Percentiles rank a stretch among this genome's conserved stretches.
Conservation (phyloP, 1,140 invertebrate genomes). For the Dendroctonus valens region DNA sequence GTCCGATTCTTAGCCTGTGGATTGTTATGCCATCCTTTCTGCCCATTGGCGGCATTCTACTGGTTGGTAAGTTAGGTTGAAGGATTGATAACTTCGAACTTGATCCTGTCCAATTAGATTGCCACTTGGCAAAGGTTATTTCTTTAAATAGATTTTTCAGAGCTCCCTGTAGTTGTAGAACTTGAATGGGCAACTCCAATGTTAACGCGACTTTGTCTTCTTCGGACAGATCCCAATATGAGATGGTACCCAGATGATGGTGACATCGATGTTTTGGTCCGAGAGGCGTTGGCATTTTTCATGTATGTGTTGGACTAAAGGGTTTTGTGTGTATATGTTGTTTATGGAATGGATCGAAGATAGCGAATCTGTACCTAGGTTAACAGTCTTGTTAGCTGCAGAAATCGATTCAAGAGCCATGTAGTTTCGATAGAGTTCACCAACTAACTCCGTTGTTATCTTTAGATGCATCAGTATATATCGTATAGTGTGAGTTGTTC, state of each 20-base stretch:
- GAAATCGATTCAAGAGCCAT: slow-evolving; percentile 6
- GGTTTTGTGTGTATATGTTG: not conserved
- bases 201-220: no score
- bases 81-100: no score
- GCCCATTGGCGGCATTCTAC: no score
- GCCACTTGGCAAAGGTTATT: no score
- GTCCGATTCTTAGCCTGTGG: no score
- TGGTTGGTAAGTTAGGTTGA: no score
- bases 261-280: not conserved
- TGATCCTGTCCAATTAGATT: no score
- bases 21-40: no score
- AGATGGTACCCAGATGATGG: slow-evolving; percentile 22
- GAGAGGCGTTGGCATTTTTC: slow-evolving; percentile 6
- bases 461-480: slow-evolving; percentile 24
- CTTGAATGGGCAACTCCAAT: no score
- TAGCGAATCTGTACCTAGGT: slow-evolving; percentile 4
- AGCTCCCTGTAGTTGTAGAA: no score
- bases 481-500: slow-evolving; percentile 11
- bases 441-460: slow-evolving; percentile 8
- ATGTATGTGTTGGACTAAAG: slow-evolving; percentile 12
- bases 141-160: no score
- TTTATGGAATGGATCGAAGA: not conserved
- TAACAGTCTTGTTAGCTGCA: not conserved
- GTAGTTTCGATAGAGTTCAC: slow-evolving; percentile 12
- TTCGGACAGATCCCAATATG: slow-evolving; percentile 22